Evolutionary conservation across 2,797 vertebrate species (phyloP).

Genomic region (Paguma larvata): DNA sequence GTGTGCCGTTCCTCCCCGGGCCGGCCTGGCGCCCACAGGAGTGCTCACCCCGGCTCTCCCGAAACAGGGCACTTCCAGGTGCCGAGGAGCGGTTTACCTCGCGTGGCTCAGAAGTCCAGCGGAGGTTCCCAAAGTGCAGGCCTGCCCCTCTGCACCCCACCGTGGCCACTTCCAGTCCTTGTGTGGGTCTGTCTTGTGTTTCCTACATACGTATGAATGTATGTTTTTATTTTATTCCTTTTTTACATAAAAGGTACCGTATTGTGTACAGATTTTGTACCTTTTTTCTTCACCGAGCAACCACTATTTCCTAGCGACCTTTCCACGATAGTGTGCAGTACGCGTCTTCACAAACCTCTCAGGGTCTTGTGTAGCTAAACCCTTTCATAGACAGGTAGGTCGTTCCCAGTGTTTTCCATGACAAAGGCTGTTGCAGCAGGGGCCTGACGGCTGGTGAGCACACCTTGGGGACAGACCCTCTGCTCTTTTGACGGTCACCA

Average conservation of each 20-base stretch:
- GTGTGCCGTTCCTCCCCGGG: too few species aligned
- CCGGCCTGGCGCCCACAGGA: neutral
- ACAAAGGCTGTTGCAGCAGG: fast-evolving
- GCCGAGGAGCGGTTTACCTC: neutral
- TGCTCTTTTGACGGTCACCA: fast-evolving
- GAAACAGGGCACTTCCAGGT: neutral
- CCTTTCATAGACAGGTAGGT: too few species aligned
- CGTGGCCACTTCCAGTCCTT: fast-evolving
- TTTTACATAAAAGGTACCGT: neutral
- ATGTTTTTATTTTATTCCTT: neutral
- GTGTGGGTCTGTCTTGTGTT: neutral
- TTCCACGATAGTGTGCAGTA: too few species aligned
- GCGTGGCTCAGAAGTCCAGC: fast-evolving
- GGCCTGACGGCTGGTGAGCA: neutral
- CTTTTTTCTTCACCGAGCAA: neutral
- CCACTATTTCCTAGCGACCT: neutral
- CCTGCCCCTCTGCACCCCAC: neutral
- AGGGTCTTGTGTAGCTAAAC: too few species aligned
- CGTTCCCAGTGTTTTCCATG: neutral
- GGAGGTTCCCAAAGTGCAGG: neutral
- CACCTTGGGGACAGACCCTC: fast-evolving
- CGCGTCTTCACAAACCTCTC: neutral
- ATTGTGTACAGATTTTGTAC: neutral
- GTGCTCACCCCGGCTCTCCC: neutral
- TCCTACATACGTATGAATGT: too few species aligned